These are phyloP conservation scores for Eretmochelys imbricata DNA, from an alignment of 2,113 vertebrate genomes.

Conservation along the genomic window DNA sequence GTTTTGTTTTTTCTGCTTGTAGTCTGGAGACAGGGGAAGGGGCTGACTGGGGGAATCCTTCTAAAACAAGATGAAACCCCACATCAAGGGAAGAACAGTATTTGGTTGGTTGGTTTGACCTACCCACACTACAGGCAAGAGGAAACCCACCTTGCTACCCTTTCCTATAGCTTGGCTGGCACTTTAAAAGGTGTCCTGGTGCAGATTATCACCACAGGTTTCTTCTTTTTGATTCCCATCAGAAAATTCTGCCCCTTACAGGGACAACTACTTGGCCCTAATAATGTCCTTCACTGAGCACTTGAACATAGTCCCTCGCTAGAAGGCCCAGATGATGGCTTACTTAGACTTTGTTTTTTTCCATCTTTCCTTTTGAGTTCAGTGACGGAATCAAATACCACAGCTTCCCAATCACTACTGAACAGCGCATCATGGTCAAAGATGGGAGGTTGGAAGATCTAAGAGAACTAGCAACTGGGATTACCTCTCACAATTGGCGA, in stretches of 20 bases:
- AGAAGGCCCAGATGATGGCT: too few relatives aligned
- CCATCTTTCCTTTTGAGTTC: too few relatives aligned
- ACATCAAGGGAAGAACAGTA: not conserved
- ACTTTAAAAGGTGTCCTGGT: not conserved
- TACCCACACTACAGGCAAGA: not conserved
- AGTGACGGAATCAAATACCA: not conserved
- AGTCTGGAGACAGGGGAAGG: too few relatives aligned
- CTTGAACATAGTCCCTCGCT: too few relatives aligned
- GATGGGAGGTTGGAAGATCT: not conserved
- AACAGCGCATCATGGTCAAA: not conserved
- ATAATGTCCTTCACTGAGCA: not conserved
- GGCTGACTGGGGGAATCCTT: not conserved
- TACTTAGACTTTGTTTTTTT: too few relatives aligned
- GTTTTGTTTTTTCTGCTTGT: not conserved
- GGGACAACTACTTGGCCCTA: not conserved
- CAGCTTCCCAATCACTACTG: not conserved
- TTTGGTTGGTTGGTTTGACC: not conserved
- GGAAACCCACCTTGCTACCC: not conserved
- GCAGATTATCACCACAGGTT: not conserved
- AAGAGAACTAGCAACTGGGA: not conserved
- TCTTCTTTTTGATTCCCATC: too few relatives aligned
- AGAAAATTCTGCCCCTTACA: too few relatives aligned
- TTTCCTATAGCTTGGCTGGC: not conserved
- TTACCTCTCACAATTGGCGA: not conserved
- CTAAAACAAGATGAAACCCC: not conserved